Conservation (phyloP, 2,113 vertebrate genomes). For the Lonchura striata region DNA sequence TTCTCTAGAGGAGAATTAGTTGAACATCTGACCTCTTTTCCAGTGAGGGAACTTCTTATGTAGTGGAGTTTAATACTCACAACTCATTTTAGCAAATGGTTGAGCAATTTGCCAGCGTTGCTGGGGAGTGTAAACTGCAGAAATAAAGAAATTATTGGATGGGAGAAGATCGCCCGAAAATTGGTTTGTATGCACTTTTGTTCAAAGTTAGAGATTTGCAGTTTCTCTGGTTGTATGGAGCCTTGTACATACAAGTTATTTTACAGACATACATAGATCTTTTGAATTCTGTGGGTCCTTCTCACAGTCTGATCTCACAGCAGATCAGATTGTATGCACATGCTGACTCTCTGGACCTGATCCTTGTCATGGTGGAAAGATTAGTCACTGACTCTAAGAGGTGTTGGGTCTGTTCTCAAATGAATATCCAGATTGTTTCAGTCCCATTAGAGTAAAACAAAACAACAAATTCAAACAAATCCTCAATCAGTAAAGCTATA, state of each 20-base stretch:
- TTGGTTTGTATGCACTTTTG: neutral
- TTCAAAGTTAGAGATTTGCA: neutral
- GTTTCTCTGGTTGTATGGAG: neutral
- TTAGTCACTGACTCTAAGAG: neutral
- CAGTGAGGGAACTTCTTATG: neutral
- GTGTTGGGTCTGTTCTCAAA: neutral
- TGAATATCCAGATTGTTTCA: neutral
- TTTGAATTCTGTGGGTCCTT: neutral
- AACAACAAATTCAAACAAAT: neutral
- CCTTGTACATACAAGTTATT: neutral
- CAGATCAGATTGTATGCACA: fast-evolving
- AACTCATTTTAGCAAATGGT: slow-evolving; percentile 11
- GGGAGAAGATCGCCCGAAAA: neutral
- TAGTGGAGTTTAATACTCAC: slow-evolving; percentile 2
- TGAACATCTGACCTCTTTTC: slow-evolving; percentile 59
- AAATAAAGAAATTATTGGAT: slow-evolving; percentile 2
- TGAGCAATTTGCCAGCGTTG: neutral
- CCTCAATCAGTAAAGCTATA: neutral
- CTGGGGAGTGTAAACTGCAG: neutral
- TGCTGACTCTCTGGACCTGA: neutral
- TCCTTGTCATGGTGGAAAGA: neutral
- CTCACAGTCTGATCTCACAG: too few species aligned
- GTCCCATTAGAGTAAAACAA: neutral
- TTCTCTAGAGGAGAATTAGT: slow-evolving; percentile 17
- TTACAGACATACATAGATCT: neutral